Evolutionary conservation across 2,113 vertebrate genomes (phyloP).

Genomic region (Varanus komodoensis): DNA sequence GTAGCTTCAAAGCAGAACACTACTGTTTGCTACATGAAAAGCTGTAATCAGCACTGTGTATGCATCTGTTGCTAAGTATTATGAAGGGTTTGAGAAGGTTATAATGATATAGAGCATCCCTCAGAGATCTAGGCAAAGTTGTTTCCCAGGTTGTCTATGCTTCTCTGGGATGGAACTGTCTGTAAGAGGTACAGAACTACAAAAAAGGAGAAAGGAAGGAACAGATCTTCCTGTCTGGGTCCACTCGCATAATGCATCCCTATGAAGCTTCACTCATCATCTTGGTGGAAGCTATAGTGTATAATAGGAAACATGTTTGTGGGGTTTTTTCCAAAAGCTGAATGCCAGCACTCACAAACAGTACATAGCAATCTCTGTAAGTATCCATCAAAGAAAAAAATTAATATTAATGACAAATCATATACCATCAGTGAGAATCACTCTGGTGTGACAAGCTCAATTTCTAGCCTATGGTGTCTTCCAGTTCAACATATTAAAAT

Average conservation of each 20-base stretch:
- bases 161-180: neutral
- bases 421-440: conserved; percentile 73
- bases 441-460: conserved; percentile 81
- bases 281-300: conserved; percentile 5
- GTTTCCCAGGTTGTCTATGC: too few relatives aligned
- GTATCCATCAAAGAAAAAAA: conserved; percentile 70
- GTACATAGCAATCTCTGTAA: conserved; percentile 32
- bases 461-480: conserved; percentile 74
- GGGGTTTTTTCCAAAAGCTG: neutral
- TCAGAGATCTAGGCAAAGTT: neutral
- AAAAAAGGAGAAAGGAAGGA: neutral
- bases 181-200: neutral
- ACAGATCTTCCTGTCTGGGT: neutral
- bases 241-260: neutral
- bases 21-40: neutral
- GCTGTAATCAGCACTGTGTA: neutral
- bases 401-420: conserved; percentile 86
- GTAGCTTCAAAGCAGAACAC: neutral
- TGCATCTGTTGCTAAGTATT: neutral
- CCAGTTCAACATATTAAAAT: conserved; percentile 69
- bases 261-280: neutral
- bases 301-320: neutral
- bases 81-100: neutral
- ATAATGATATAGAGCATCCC: neutral
- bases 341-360: conserved; percentile 24